Base-by-base conservation (phyloP, 2,113 vertebrate genomes). In the Semicossyphus pulcher region DNA sequence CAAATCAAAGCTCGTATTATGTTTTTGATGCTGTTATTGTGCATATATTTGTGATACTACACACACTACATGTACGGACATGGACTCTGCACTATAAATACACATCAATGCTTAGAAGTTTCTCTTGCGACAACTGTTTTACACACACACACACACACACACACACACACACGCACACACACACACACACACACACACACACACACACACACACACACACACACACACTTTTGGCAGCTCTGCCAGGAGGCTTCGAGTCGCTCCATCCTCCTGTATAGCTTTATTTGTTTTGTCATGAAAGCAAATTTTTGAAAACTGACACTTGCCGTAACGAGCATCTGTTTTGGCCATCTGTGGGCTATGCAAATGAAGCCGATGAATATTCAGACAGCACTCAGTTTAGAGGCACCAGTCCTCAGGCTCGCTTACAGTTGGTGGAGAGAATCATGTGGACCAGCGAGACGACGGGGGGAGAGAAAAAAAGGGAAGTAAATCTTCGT, bases 241-340 rank as follows among this genome's bases (percentile, higher is more conserved):
- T 77, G 64, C 90, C 91, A 80, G 87, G 78, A 86, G 77, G 86
- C 77, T 80, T 84, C 45, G 83, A 87, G 86, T 36, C 60, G 77
- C 85, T 83, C 89, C 83, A 84, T 89, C 78, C 74, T 90, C 80
- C 84, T 80, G 84, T 89, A 90, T 90, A 84, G 80, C 91, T 93
- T 93, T 91, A 92, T 93, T 93, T 93, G 92, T 91, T 92, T 93
- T 93, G 91, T 94, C 91, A 89, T 87, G 88, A 88, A 92, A 93
- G 86, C 89, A 92, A 87, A 92, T 93, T 86, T 88, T 88, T 69
- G 78, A 91, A 91, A 92, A 88, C 62, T 88, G 91, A 90, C 89
- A 84, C 88, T 89, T 83, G 75, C 89, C 52, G 41, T 89, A 89
- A 93, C 84, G 80, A 89, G 88, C 90, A 90, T 89, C 93, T 95